These are phyloP conservation scores for Lasius fuliginosus DNA, from an alignment of 2,888 invertebrate species.

Conservation along the genomic window DNA sequence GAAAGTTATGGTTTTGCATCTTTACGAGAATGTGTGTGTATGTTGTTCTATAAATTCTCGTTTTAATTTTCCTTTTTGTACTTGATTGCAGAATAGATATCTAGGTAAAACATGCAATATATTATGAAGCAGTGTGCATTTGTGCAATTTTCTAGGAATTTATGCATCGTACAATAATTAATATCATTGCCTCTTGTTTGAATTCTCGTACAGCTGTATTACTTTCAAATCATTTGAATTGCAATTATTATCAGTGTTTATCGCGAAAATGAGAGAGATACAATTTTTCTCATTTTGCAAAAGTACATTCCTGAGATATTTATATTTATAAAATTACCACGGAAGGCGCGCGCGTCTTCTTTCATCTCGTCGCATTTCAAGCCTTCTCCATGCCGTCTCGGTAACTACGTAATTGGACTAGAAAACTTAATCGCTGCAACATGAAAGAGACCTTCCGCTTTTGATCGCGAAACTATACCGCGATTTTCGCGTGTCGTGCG, in stretches of 20 bases:
- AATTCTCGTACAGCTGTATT: constrained; percentile 14
- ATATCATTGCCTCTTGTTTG: background rate
- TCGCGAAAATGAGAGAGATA: background rate
- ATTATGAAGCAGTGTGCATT: constrained; percentile 13
- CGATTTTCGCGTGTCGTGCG: constrained; percentile 21
- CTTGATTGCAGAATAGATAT: constrained; percentile 13
- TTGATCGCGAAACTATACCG: background rate
- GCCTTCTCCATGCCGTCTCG: background rate
- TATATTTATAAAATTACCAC: constrained; percentile 9
- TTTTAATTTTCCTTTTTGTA: constrained; percentile 15
- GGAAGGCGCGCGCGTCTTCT: background rate
- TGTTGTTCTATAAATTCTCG: background rate
- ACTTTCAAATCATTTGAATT: background rate
- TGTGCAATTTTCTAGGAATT: constrained; percentile 12
- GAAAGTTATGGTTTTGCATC: background rate
- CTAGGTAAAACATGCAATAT: background rate
- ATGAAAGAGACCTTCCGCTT: constrained; percentile 26
- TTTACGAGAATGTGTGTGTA: background rate
- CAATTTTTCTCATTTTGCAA: background rate
- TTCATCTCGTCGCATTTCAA: background rate
- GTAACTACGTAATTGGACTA: background rate
- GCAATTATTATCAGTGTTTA: constrained; percentile 21
- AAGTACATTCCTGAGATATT: background rate
- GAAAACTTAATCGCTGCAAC: constrained; percentile 13
- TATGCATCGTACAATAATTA: constrained; percentile 37